A percentile compares a stretch with the other conserved stretches of the same genome.
Conservation (phyloP, 1,140 invertebrate genomes). For the Mactra quadrangularis region DNA sequence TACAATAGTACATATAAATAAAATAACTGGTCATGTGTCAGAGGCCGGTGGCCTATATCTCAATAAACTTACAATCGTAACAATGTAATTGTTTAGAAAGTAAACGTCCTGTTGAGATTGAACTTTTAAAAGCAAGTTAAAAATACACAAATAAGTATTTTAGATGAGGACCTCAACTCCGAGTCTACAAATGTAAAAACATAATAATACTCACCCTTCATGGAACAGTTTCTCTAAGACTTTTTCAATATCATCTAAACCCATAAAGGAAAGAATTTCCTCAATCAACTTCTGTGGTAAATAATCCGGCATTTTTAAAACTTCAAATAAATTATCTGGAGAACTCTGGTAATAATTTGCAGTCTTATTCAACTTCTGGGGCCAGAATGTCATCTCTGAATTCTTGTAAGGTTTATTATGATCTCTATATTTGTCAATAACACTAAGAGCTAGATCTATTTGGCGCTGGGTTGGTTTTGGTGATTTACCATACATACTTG, state of each 20-base stretch:
- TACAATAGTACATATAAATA: too few relatives aligned
- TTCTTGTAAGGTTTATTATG: slow-evolving; percentile 67
- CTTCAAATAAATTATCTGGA: slow-evolving; percentile 73
- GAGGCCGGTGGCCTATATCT: too few relatives aligned
- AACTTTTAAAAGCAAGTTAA: too few relatives aligned
- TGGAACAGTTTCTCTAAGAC: slow-evolving; percentile 61
- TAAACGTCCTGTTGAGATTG: too few relatives aligned
- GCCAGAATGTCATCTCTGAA: slow-evolving; percentile 79
- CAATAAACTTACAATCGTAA: too few relatives aligned
- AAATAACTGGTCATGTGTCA: too few relatives aligned
- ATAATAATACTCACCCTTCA: slow-evolving; percentile 60
- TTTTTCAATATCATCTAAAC: slow-evolving; percentile 67
- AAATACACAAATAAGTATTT: too few relatives aligned
- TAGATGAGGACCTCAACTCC: too few relatives aligned
- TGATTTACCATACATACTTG: slow-evolving; percentile 66
- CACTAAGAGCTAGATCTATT: slow-evolving; percentile 65
- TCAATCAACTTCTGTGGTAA: slow-evolving; percentile 70
- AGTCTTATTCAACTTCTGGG: slow-evolving; percentile 73
- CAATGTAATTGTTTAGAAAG: too few relatives aligned
- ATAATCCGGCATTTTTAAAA: slow-evolving; percentile 67
- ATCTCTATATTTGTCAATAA: slow-evolving; percentile 70
- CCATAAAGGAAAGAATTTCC: slow-evolving; percentile 70
- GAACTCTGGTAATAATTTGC: slow-evolving; percentile 67
- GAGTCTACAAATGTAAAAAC: too few relatives aligned
- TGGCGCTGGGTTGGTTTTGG: slow-evolving; percentile 62